Evolutionary conservation across 2,113 vertebrate genomes (phyloP).

Genomic region (Jaculus jaculus): DNA sequence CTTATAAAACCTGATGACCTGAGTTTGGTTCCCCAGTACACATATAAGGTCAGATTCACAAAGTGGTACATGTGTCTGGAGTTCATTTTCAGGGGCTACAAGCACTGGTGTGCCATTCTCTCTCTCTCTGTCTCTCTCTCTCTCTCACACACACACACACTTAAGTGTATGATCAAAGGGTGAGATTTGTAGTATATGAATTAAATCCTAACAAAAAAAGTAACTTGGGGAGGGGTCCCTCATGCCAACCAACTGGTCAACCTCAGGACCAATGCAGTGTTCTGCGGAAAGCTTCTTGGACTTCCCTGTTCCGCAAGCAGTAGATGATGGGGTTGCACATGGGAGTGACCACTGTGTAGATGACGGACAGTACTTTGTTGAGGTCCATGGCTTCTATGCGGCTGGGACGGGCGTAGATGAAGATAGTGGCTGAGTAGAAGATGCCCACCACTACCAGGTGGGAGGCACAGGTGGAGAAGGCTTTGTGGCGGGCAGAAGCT

Average conservation of each 20-base stretch:
- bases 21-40: too few relatives aligned
- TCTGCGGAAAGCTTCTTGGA: constrained; percentile 40
- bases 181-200: background rate
- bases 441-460: constrained; percentile 76
- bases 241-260: background rate
- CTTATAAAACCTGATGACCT: too few relatives aligned
- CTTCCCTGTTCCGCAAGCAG: constrained; percentile 76
- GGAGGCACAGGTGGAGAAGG: constrained; percentile 78
- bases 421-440: constrained; percentile 76
- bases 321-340: constrained; percentile 74
- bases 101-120: too few relatives aligned
- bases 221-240: background rate
- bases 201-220: background rate
- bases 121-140: too few relatives aligned
- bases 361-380: constrained; percentile 66
- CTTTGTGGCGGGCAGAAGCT: constrained; percentile 3
- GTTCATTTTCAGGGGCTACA: too few relatives aligned
- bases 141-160: too few relatives aligned
- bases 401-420: constrained; percentile 75
- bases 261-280: background rate
- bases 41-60: too few relatives aligned
- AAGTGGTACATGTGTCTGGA: too few relatives aligned
- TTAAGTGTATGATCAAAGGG: background rate
- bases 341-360: constrained; percentile 73
- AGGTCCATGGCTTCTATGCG: constrained; percentile 57